Evolutionary conservation across 2,888 invertebrate species (phyloP).

Genomic region (Alviniconcha strummeri): DNA sequence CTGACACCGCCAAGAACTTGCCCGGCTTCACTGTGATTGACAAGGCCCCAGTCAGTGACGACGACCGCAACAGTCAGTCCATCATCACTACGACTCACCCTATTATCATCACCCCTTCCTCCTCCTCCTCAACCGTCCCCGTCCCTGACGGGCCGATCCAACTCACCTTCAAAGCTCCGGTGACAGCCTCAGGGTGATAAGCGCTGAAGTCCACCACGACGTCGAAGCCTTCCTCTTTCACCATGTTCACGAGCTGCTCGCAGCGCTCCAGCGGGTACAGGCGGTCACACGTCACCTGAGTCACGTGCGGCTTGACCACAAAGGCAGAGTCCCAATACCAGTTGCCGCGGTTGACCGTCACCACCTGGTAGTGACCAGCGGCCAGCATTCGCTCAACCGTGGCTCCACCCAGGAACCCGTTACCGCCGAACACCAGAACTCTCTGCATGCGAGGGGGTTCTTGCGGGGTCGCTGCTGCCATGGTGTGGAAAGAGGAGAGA

Average conservation of each 20-base stretch:
- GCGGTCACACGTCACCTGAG: slow-evolving; percentile 72
- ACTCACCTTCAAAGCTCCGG: slow-evolving; percentile 56
- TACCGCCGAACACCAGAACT: slow-evolving; percentile 61
- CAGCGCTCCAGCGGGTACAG: slow-evolving; percentile 56
- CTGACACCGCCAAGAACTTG: too few relatives aligned
- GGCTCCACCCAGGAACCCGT: slow-evolving; percentile 75
- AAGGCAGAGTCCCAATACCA: slow-evolving; percentile 74
- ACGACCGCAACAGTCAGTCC: too few relatives aligned
- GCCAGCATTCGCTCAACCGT: slow-evolving; percentile 69
- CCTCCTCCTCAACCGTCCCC: too few relatives aligned
- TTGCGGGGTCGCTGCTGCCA: neutral
- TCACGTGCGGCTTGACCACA: slow-evolving; percentile 59
- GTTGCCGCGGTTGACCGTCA: slow-evolving; percentile 73
- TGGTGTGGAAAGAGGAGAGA: neutral
- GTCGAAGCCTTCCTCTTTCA: slow-evolving; percentile 66
- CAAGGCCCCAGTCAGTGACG: too few relatives aligned
- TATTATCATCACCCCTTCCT: too few relatives aligned
- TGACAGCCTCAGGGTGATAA: slow-evolving; percentile 71
- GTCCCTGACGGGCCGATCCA: neutral
- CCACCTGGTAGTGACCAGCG: slow-evolving; percentile 60
- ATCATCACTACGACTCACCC: too few relatives aligned
- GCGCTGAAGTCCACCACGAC: slow-evolving; percentile 75
- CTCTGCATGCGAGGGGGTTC: neutral
- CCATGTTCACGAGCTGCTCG: slow-evolving; percentile 53
- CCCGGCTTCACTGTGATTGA: too few relatives aligned